These are phyloP conservation scores for Atethmia centrago DNA, from an alignment of 2,888 invertebrate genomes.

Conservation along the genomic window DNA sequence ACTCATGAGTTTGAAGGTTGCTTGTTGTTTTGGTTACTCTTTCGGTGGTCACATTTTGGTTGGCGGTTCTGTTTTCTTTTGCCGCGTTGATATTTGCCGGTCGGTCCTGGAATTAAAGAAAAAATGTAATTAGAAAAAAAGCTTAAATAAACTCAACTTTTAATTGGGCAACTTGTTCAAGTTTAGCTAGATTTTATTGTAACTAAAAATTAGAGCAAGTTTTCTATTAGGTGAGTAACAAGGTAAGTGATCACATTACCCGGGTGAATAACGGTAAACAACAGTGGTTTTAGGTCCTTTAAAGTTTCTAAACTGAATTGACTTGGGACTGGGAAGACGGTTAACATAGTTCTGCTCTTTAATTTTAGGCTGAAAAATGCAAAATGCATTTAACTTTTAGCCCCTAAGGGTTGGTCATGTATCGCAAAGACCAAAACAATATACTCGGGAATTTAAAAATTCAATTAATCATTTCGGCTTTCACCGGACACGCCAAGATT, in stretches of 20 bases:
- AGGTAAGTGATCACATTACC: not conserved
- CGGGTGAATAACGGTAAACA: no score
- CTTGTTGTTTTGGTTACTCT: slow-evolving; percentile 78
- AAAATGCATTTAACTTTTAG: no score
- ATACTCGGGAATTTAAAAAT: slow-evolving; percentile 20
- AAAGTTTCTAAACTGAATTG: not conserved
- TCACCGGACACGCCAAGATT: slow-evolving; percentile 55
- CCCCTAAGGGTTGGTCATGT: not conserved
- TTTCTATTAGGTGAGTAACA: not conserved
- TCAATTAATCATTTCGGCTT: slow-evolving; percentile 39
- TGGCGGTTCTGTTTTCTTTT: slow-evolving; percentile 69
- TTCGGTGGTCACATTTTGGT: slow-evolving; percentile 89
- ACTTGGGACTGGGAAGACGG: not conserved
- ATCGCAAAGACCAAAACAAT: slow-evolving; percentile 12
- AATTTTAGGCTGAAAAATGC: not conserved
- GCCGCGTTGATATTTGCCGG: slow-evolving; percentile 68
- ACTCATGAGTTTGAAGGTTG: slow-evolving; percentile 85
- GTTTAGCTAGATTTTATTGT: not conserved
- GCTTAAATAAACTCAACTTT: not conserved
- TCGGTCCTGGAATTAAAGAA: slow-evolving; percentile 78
- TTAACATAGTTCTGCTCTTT: not conserved
- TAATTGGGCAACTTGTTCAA: not conserved
- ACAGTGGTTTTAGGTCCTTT: not conserved
- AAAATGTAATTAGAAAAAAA: slow-evolving; percentile 44
- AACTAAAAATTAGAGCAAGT: not conserved